Evolutionary conservation across 2,888 invertebrate species (phyloP).

Genomic region (Labia minor): DNA sequence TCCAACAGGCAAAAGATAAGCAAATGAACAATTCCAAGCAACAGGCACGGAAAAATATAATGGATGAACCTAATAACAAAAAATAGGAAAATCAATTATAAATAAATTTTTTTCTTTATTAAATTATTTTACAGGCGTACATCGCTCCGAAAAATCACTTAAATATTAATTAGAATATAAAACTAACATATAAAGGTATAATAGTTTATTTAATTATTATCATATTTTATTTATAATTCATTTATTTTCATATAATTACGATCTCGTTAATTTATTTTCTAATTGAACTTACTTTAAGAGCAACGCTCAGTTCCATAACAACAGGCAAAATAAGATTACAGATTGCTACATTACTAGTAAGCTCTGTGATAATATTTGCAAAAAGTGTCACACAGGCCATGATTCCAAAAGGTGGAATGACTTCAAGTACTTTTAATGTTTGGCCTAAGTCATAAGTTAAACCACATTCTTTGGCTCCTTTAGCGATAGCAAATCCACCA

Average conservation of each 20-base stretch:
- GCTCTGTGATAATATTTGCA: neutral
- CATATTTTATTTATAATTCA: too few relatives aligned
- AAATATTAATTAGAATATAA: too few relatives aligned
- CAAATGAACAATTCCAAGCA: conserved; percentile 17
- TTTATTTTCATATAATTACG: too few relatives aligned
- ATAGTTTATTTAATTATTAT: too few relatives aligned
- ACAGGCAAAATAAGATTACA: neutral
- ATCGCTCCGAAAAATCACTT: too few relatives aligned
- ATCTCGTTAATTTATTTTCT: too few relatives aligned
- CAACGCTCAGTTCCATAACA: neutral
- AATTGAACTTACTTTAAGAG: neutral
- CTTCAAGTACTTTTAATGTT: neutral
- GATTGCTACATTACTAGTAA: neutral
- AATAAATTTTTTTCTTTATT: too few relatives aligned
- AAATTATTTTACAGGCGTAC: too few relatives aligned
- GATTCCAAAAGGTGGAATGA: neutral
- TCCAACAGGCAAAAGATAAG: conserved; percentile 20
- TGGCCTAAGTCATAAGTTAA: neutral
- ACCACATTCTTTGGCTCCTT: neutral
- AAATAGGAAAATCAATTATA: too few relatives aligned
- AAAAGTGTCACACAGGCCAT: neutral
- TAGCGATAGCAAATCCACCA: neutral
- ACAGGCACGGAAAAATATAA: conserved; percentile 18
- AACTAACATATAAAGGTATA: too few relatives aligned
- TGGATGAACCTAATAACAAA: neutral